Evolutionary conservation across 2,113 vertebrate species (phyloP), one percentile per base, ranked within the genome.

Genomic region (Tragelaphus scriptus): DNA sequence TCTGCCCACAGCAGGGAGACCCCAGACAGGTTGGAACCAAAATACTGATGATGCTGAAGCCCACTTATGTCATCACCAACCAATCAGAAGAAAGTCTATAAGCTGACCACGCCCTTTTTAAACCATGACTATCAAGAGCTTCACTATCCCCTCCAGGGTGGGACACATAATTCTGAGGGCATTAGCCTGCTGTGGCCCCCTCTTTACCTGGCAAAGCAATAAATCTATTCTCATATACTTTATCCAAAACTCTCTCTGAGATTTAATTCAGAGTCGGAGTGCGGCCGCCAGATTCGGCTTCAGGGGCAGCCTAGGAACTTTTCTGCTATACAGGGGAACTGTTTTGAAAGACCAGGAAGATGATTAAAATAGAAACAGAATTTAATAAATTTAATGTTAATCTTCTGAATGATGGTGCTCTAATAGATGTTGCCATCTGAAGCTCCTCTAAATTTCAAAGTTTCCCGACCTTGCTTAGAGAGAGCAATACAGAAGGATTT

Each of bases 341-440:
- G 49, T 80, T 90, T 97, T 30, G 21, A 71, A 75, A 86, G 88
- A 55, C 77, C 47, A 93, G 95, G 91, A 96, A 93, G 23, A 63
- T 87, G 82, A 97, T 61, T 98, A 96, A 51, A 51, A 97, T 25
- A 79, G 85, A 28, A 90, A 85, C 7, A 61, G 71, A 91, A 91
- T 25, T 81, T 63, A 47, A 90, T 61, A 88, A 75, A 91, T 92
- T 75, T 96, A 7, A 59, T 40, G 90, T 77, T 95, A 93, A 95
- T 86, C 59, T 91, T 71, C 79, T 59, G 71, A 97, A 94, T 82
- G 79, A 97, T 98, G 95, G 47, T 58, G 53, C 5, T 92, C n/a
- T 94, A 0, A 85, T 1, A 94, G 63, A 44, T 88, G 44, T 95
- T 94, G 96, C 51, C 79, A 40, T 0, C 0, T 17, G 17, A 26